Conservation (phyloP, 1,140 invertebrate species). For the Drosophila repleta region DNA sequence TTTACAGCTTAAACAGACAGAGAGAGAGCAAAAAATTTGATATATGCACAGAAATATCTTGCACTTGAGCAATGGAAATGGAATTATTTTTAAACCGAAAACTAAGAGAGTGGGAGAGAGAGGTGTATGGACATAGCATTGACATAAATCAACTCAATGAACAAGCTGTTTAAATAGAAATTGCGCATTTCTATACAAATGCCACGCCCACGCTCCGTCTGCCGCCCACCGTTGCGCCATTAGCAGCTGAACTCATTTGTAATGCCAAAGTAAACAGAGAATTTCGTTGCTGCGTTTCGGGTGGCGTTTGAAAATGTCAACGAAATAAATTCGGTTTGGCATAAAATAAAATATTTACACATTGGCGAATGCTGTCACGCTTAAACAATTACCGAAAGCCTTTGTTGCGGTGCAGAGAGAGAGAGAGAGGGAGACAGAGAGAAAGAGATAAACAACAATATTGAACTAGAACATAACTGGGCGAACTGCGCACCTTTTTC, state of each 20-base stretch:
- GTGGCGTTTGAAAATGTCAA: conserved; percentile 50
- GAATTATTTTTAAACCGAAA: conserved; percentile 5
- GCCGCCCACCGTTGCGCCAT: conserved; percentile 25
- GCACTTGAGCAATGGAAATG: conserved; percentile 19
- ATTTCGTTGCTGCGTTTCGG: conserved; percentile 13
- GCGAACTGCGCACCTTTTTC: too few species aligned
- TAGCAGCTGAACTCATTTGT: conserved; percentile 55
- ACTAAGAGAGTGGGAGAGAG: neutral
- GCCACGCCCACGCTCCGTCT: neutral
- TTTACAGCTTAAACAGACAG: neutral
- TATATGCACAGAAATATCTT: neutral
- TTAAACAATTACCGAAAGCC: conserved; percentile 42
- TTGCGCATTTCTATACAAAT: conserved; percentile 60
- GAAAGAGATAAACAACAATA: conserved; percentile 10
- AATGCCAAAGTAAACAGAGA: conserved; percentile 62
- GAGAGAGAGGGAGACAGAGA: too few species aligned
- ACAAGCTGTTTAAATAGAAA: conserved; percentile 76
- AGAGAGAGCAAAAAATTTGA: neutral
- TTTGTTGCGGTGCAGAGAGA: conserved; percentile 16
- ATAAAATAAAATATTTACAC: conserved; percentile 68
- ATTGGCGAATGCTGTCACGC: conserved; percentile 47
- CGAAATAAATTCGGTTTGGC: conserved; percentile 56
- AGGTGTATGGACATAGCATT: conserved; percentile 41
- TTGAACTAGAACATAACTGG: neutral
- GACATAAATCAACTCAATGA: conserved; percentile 44